Evolutionary conservation across 2,113 vertebrate species (phyloP).

Genomic region (Calidris pugnax): DNA sequence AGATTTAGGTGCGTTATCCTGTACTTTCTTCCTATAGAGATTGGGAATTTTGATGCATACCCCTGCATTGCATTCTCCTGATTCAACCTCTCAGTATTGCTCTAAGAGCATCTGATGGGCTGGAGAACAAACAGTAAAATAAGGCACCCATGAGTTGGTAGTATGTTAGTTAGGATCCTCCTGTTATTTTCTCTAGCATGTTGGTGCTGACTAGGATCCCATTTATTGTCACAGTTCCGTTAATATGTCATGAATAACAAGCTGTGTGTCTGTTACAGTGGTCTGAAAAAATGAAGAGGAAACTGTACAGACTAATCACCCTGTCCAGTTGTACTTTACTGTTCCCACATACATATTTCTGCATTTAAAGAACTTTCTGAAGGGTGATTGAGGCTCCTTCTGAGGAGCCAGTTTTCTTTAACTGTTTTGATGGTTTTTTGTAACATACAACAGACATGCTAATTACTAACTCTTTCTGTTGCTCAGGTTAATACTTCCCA

Average conservation of each 20-base stretch:
- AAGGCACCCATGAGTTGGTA: accelerated
- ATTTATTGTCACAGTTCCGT: background rate
- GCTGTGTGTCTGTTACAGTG: background rate
- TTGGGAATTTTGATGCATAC: background rate
- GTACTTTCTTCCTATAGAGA: background rate
- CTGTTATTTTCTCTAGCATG: background rate
- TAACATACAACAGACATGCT: background rate
- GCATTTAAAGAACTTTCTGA: background rate
- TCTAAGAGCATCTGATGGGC: background rate
- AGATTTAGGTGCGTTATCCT: background rate
- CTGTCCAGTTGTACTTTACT: background rate
- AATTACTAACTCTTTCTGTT: background rate
- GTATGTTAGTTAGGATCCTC: background rate
- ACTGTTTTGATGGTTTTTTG: background rate
- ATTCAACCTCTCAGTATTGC: background rate
- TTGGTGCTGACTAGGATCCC: background rate
- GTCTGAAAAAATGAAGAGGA: background rate
- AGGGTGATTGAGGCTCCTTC: background rate
- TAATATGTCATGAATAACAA: background rate
- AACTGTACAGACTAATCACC: background rate
- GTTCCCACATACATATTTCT: background rate
- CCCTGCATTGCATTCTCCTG: background rate
- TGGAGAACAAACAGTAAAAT: background rate
- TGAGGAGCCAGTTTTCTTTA: background rate
- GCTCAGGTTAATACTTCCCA: background rate